Conservation (phyloP, 2,113 vertebrate species). For the Thamnaconus septentrionalis region DNA sequence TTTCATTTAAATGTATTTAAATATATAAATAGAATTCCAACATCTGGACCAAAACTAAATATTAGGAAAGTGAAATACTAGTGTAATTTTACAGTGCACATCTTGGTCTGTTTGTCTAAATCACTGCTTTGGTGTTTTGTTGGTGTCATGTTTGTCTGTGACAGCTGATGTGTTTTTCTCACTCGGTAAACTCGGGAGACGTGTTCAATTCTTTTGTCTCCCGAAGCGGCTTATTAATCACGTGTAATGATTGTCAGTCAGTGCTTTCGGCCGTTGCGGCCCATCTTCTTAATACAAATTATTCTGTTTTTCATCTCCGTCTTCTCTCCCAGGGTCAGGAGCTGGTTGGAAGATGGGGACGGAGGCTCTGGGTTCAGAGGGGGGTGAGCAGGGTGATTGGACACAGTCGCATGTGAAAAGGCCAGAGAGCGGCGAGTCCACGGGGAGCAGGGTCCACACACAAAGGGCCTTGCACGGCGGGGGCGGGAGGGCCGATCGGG, state of each 20-base stretch:
- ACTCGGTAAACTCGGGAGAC: no score
- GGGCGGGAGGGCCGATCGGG: constrained; percentile 32
- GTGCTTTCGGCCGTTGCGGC: no score
- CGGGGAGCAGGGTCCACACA: constrained; percentile 69
- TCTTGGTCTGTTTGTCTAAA: not conserved
- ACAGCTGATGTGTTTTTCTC: no score
- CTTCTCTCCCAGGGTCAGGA: constrained; percentile 38
- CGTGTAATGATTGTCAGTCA: no score
- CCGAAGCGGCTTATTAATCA: no score
- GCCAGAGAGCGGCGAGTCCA: constrained; percentile 69
- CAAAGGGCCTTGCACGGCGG: constrained; percentile 66
- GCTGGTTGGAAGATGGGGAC: constrained; percentile 56
- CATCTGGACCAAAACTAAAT: not conserved
- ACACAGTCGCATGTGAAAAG: constrained; percentile 80
- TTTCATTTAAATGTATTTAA: no score
- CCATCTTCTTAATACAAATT: not conserved
- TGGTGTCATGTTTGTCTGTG: no score
- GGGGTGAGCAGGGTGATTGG: constrained; percentile 70
- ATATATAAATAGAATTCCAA: no score
- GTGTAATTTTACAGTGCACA: not conserved
- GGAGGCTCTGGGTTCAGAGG: constrained; percentile 48
- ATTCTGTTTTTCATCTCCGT: not conserved
- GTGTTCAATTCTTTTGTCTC: no score
- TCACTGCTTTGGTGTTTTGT: no score
- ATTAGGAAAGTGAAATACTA: not conserved